phyloP scores from a whole-genome alignment of 2,797 vertebrate genomes.

The Chaenodraco wilsoni region DNA sequence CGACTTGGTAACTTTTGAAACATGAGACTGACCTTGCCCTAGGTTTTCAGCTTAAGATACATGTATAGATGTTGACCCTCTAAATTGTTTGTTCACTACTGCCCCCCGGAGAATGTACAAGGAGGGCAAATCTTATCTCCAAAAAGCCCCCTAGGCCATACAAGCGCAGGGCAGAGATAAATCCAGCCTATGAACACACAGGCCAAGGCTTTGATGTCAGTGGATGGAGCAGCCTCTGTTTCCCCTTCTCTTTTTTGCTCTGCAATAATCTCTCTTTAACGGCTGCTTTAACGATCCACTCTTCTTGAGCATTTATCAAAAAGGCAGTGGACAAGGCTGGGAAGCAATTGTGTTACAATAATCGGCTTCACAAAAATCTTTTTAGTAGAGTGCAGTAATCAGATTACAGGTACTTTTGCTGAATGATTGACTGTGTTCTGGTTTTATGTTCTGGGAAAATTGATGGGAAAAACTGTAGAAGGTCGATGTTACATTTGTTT shows the following conservation, averaged over 20 bases:
- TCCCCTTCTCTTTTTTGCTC: constrained; percentile 39
- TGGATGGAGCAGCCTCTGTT: constrained; percentile 42
- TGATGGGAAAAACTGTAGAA: background rate
- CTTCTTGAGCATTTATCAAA: constrained; percentile 21
- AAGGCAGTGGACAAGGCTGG: constrained; percentile 11
- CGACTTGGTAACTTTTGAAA: background rate
- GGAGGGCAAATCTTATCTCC: constrained; percentile 44
- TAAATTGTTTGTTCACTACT: constrained; percentile 42
- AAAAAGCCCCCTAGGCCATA: constrained; percentile 37
- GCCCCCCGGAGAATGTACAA: constrained; percentile 19
- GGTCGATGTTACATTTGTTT: background rate
- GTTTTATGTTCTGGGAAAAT: background rate
- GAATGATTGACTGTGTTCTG: background rate
- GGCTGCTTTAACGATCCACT: constrained; percentile 32
- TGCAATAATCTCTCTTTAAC: constrained; percentile 47
- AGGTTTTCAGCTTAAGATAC: constrained; percentile 25
- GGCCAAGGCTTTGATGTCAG: constrained; percentile 43
- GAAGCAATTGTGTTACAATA: constrained; percentile 19
- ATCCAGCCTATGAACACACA: constrained; percentile 43
- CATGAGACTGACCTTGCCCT: background rate
- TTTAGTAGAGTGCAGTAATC: constrained; percentile 14
- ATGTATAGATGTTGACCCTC: constrained; percentile 19
- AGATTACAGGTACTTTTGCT: constrained; percentile 16
- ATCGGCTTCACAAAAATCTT: constrained; percentile 8
- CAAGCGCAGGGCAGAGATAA: constrained; percentile 42